Evolutionary conservation across 2,113 vertebrate species (phyloP), one percentile per base, ranked within the genome.

Genomic region (Mohoua ochrocephala): DNA sequence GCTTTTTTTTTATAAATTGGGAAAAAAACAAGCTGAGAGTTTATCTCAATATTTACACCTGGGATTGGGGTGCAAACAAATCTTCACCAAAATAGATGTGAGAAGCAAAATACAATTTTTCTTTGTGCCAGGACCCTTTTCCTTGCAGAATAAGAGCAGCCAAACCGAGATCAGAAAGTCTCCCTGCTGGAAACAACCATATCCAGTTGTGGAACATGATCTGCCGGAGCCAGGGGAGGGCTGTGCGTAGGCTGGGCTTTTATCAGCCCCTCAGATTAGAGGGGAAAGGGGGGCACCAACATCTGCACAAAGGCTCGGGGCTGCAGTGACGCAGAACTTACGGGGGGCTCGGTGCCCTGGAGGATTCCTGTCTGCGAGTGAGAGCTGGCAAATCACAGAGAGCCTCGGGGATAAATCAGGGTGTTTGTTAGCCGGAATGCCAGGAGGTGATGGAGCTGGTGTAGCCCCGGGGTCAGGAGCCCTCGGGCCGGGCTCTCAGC

Each of bases 191-290:
- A 53, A 97, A 94, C 89, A 92, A 84, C 69, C 94, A 93, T 91
- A 64, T 95, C 86, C 93, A 75, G 33, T 27, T 5, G 69, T 68
- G 95, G 91, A 97, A 97, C 86, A 74, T 5, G 95, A 97, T 96
- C 94, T 78, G 75, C 85, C 54, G 92, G 54, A 92, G 81, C 31
- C 88, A 42, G 45, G 81, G 69, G 22, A 63, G 44, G 49, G 73
- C 52, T 83, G 35, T 93, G 94, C 85, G 70, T 88, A 83, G 95
- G 88, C 75, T 67, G 92, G 64, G 80, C 89, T 96, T 96, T 96
- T 93, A 95, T 95, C 94, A 2, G 73, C 49, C 76, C 91, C 79
- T 24, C 71, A n/a, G 85, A 91, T 80, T n/a, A 50, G 68, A 69
- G 49, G 33, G 53, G 42, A 61, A 73, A 13, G 41, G 53, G 69